Evolutionary conservation across 2,888 invertebrate species (phyloP).

Genomic region (Aradus depressus): DNA sequence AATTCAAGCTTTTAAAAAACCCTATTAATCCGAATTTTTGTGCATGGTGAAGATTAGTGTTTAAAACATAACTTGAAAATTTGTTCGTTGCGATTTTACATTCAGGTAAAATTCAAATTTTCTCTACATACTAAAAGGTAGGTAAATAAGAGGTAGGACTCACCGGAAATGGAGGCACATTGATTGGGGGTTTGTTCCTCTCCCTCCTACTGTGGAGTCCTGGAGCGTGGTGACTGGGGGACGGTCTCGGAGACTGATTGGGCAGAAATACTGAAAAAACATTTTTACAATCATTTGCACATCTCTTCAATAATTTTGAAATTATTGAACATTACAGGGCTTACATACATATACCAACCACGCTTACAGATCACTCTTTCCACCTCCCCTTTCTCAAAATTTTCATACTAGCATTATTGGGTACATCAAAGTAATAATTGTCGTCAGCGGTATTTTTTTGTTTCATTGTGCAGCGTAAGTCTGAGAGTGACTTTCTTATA

Average conservation of each 20-base stretch:
- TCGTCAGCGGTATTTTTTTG: no score
- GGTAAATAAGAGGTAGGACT: slow-evolving; percentile 26
- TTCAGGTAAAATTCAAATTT: no score
- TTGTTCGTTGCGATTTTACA: not conserved
- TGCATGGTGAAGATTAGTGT: not conserved
- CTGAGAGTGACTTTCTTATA: no score
- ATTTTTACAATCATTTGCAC: no score
- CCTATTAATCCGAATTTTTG: not conserved
- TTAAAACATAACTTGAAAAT: not conserved
- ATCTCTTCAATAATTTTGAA: no score
- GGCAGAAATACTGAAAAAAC: slow-evolving; percentile 25
- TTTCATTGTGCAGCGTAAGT: no score
- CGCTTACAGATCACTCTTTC: no score
- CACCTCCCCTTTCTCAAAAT: no score
- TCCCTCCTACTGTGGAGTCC: slow-evolving; percentile 37
- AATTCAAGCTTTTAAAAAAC: not conserved
- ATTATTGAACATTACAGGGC: no score
- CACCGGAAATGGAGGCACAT: slow-evolving; percentile 47
- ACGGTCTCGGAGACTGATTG: slow-evolving; percentile 41
- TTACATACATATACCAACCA: no score
- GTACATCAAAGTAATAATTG: no score
- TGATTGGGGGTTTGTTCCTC: slow-evolving; percentile 43
- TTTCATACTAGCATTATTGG: no score
- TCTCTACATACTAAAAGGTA: not conserved
- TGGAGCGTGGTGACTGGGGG: slow-evolving; percentile 31